phyloP scores from a whole-genome alignment of 1,140 invertebrate species.

The Drosophila obscura region DNA sequence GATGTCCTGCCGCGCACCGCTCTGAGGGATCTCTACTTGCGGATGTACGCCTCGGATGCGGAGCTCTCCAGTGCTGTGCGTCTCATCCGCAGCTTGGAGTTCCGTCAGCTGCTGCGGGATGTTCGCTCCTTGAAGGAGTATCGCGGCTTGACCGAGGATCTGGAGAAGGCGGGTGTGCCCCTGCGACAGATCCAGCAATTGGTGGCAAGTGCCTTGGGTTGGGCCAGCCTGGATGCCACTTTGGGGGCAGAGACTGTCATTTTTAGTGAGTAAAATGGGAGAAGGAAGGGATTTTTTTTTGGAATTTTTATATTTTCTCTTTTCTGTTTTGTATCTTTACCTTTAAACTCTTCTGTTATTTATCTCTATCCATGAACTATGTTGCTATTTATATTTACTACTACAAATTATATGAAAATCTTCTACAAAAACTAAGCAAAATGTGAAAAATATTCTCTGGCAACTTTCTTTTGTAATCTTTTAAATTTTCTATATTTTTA shows the following conservation, averaged over 20 bases:
- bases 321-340: too few species aligned
- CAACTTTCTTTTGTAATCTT: too few species aligned
- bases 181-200: constrained; percentile 46
- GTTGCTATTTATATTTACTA: too few species aligned
- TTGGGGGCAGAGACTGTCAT: constrained; percentile 46
- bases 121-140: constrained; percentile 55
- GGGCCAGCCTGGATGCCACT: constrained; percentile 29
- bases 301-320: background rate
- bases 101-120: constrained; percentile 48
- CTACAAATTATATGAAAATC: too few species aligned
- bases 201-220: constrained; percentile 57
- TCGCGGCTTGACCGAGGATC: constrained; percentile 14
- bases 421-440: too few species aligned
- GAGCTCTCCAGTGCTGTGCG: constrained; percentile 44
- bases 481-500: too few species aligned
- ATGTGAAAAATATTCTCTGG: too few species aligned
- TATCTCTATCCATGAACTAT: too few species aligned
- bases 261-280: constrained; percentile 6
- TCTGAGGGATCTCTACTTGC: constrained; percentile 47
- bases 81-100: constrained; percentile 53
- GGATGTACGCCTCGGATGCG: constrained; percentile 34
- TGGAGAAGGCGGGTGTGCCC: constrained; percentile 47
- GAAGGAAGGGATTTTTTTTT: background rate
- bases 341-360: too few species aligned
- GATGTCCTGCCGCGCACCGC: constrained; percentile 49